phyloP scores from a whole-genome alignment of 2,797 vertebrate genomes.

The Crenuchus spilurus region DNA sequence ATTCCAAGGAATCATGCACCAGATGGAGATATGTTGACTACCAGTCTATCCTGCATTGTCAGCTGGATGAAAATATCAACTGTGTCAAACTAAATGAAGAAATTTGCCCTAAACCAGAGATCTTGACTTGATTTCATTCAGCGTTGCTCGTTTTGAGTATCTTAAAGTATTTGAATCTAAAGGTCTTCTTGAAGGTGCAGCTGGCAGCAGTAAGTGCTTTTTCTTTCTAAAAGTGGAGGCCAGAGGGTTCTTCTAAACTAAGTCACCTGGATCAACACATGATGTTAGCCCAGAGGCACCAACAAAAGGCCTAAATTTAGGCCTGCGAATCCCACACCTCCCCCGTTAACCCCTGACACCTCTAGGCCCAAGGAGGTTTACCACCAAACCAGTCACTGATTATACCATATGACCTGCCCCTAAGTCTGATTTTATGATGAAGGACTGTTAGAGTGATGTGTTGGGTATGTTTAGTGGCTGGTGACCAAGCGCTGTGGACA shows the following conservation, averaged over 20 bases:
- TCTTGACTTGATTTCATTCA: too few species aligned
- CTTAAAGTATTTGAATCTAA: too few species aligned
- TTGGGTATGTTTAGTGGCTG: slow-evolving; percentile 42
- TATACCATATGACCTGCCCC: slow-evolving; percentile 23
- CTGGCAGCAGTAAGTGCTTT: slow-evolving; percentile 12
- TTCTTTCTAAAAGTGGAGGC: slow-evolving; percentile 9
- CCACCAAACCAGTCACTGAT: slow-evolving; percentile 38
- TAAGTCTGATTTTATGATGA: slow-evolving; percentile 19
- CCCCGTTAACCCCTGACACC: slow-evolving; percentile 37
- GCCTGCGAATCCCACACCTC: slow-evolving; percentile 21
- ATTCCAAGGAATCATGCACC: too few species aligned
- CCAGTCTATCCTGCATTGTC: too few species aligned
- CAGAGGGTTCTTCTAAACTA: slow-evolving; percentile 29
- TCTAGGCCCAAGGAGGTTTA: slow-evolving; percentile 38
- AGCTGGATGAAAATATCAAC: too few species aligned
- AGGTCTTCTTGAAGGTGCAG: background rate
- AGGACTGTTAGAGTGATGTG: slow-evolving; percentile 3
- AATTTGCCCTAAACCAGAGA: too few species aligned
- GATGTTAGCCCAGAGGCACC: slow-evolving; percentile 12
- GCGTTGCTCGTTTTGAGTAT: too few species aligned
- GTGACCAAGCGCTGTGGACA: slow-evolving; percentile 33
- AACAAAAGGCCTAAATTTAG: slow-evolving; percentile 39
- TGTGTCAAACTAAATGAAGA: too few species aligned
- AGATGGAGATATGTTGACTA: too few species aligned
- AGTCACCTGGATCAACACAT: slow-evolving; percentile 48